Evolutionary conservation across 2,888 invertebrate genomes (phyloP).

Genomic region (Xestobium rufovillosum): DNA sequence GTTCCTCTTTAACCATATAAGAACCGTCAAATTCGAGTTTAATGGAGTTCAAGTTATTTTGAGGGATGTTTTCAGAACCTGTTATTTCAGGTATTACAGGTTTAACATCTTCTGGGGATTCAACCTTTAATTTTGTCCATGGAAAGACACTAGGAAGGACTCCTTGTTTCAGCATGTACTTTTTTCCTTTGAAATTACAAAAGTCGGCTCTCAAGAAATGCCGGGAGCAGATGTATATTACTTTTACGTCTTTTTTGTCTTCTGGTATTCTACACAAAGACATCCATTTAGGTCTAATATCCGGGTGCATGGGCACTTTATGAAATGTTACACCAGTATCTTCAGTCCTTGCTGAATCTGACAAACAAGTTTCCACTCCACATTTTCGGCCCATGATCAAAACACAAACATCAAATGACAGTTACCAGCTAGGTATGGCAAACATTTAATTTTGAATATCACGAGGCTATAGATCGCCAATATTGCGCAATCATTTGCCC

Average conservation of each 20-base stretch:
- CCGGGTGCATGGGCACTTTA: conserved; percentile 61
- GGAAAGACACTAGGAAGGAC: conserved; percentile 67
- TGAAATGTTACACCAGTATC: conserved; percentile 68
- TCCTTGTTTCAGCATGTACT: conserved; percentile 63
- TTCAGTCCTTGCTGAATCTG: conserved; percentile 53
- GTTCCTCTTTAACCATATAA: conserved; percentile 14
- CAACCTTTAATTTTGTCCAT: conserved; percentile 45
- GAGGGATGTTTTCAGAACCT: not conserved
- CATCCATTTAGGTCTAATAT: conserved; percentile 57
- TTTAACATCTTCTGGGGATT: conserved; percentile 16
- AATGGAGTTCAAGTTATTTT: conserved; percentile 5
- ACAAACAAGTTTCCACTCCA: conserved; percentile 55
- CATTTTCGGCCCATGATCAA: conserved; percentile 64
- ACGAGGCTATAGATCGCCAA: no score
- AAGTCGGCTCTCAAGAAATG: conserved; percentile 70
- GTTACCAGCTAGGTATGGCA: no score
- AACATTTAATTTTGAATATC: no score
- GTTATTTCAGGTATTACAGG: not conserved
- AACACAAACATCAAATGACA: no score
- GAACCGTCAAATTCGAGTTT: conserved; percentile 11
- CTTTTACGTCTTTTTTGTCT: conserved; percentile 49
- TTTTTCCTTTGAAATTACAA: conserved; percentile 59
- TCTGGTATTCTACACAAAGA: conserved; percentile 52
- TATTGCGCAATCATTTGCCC: no score
- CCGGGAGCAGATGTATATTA: conserved; percentile 63